Base-by-base conservation (phyloP, 2,797 vertebrate genomes). In the Mormyrops boulengeri region DNA sequence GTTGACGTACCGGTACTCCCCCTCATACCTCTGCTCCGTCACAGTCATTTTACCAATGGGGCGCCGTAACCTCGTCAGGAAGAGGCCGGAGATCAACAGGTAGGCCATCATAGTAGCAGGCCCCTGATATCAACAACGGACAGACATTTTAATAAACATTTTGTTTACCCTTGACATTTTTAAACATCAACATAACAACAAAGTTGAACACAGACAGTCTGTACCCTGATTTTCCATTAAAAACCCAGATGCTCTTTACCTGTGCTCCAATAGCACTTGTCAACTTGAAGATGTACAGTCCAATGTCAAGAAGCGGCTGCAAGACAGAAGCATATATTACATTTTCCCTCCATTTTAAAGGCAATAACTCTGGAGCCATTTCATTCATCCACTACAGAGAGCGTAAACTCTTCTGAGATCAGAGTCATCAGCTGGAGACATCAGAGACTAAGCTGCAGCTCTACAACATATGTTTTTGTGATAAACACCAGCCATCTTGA, bases 21-120 rank as follows among this genome's bases (percentile, higher is more conserved):
- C 99, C 95, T 99, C 99, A 7, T 97, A 99, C 62, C 98, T 97
- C 91, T 99, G 98, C 91, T 99, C 99, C 0, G 92, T 92, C 89
- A 99, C 94, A 0, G 99, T 99, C 99, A 99, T 99, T 94, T 98
- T 99, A 89, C 98, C 98, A 38, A 99, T 98, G 19, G 99, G 99
- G 92, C 98, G 96, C 93, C 98, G 95, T 87, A 99, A 95, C 88
- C 97, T 96, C 52, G 98, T 99, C 90, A 99, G 94, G 93, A 99
- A 96, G 89, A 99, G 96, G 2, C 99, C 99, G 38, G 99, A 99
- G 94, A 99, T 92, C 93, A 99, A 93, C 93, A 99, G 95, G 94
- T 99, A 99, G 0, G 97, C 91, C 97, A 99, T 98, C 99, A 99
- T 99, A 90, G 95, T 94, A 4, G 97, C 95, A 62, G 98, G 99